Evolutionary conservation across 2,797 vertebrate species (phyloP).

Genomic region (Argyrosomus regius): DNA sequence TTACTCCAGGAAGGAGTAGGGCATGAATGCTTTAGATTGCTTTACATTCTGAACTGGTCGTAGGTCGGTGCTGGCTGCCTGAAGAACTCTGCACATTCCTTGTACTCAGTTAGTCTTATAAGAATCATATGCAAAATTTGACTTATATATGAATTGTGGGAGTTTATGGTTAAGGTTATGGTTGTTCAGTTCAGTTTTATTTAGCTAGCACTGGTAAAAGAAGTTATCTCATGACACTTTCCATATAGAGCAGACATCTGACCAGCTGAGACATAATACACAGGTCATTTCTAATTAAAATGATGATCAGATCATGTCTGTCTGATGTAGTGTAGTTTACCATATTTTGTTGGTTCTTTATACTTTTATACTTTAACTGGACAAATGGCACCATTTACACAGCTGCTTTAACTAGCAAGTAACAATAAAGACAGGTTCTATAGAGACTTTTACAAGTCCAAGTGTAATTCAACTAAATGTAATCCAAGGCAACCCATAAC

Average conservation of each 20-base stretch:
- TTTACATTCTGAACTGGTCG: neutral
- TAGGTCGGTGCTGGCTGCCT: neutral
- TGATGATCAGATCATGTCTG: neutral
- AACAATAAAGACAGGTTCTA: neutral
- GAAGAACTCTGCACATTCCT: neutral
- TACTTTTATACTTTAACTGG: neutral
- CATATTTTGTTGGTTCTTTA: neutral
- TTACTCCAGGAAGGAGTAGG: neutral
- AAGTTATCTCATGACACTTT: too few species aligned
- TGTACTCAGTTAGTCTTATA: neutral
- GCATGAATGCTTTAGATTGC: neutral
- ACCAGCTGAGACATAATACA: neutral
- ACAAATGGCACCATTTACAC: neutral
- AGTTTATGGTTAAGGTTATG: neutral
- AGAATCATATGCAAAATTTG: conserved; percentile 1
- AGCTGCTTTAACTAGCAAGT: neutral
- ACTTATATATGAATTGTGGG: neutral
- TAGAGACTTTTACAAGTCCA: neutral
- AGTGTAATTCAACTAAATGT: too few species aligned
- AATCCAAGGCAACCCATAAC: neutral
- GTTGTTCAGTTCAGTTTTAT: too few species aligned
- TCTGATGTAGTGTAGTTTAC: neutral
- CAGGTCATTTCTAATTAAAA: neutral
- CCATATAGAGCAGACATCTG: too few species aligned
- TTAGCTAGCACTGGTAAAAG: too few species aligned